phyloP scores from a whole-genome alignment of 23 tunicate genomes.

The Botrylloides violaceus region DNA sequence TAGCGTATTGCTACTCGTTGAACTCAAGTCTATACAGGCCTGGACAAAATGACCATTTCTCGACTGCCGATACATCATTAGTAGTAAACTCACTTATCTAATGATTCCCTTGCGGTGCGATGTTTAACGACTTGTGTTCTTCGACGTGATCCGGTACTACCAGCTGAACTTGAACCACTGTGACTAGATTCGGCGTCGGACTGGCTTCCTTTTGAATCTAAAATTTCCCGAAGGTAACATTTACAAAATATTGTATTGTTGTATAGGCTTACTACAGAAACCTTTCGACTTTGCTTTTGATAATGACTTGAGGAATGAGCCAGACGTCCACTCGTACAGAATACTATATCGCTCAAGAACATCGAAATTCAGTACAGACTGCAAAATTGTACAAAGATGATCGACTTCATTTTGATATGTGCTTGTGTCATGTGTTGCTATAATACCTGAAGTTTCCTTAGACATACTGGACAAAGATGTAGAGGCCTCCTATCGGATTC shows the following conservation, averaged over 20 bases:
- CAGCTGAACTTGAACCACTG: background rate
- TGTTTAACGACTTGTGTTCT: background rate
- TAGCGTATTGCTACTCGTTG: too few relatives aligned
- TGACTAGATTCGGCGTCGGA: background rate
- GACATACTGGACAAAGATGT: slow-evolving; percentile 69
- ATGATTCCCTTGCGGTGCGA: background rate
- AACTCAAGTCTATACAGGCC: too few relatives aligned
- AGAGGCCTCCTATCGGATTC: slow-evolving; percentile 80
- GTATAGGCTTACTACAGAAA: background rate
- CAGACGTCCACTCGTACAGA: slow-evolving; percentile 33
- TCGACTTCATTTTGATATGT: too few relatives aligned
- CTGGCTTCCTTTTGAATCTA: background rate
- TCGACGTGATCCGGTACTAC: background rate
- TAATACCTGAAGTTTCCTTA: slow-evolving; percentile 67
- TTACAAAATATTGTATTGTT: too few relatives aligned
- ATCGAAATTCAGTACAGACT: slow-evolving; percentile 51
- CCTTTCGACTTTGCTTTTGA: background rate
- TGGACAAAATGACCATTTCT: too few relatives aligned
- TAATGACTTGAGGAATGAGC: background rate
- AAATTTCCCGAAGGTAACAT: too few relatives aligned
- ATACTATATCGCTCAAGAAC: slow-evolving; percentile 54
- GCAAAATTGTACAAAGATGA: background rate
- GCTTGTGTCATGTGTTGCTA: too few relatives aligned
- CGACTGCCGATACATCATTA: too few relatives aligned
- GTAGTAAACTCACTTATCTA: background rate